phyloP scores from a whole-genome alignment of 92 coral and sea anemone species.

The Epizoanthus scotinus region DNA sequence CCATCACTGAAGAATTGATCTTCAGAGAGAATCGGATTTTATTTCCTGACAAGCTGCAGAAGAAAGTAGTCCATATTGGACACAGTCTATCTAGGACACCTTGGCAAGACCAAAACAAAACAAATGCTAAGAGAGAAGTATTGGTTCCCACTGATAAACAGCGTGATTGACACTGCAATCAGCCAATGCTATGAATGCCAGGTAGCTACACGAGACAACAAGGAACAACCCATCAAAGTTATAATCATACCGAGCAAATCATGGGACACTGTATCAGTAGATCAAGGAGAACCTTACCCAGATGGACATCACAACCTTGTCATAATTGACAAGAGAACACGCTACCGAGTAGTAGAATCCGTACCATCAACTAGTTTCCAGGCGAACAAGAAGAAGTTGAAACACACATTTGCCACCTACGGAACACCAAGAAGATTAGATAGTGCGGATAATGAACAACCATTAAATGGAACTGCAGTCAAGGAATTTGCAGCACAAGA shows the following conservation, averaged over 20 bases:
- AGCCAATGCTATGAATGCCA: slow-evolving; percentile 52
- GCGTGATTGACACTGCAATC: slow-evolving; percentile 54
- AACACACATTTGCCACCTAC: no score
- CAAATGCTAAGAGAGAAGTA: slow-evolving; percentile 53
- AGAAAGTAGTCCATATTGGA: slow-evolving; percentile 45
- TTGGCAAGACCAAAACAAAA: no score
- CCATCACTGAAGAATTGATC: background rate
- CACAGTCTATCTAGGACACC: slow-evolving; percentile 7
- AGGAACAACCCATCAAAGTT: slow-evolving; percentile 49
- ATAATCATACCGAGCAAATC: slow-evolving; percentile 49
- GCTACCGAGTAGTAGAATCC: background rate
- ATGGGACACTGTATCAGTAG: slow-evolving; percentile 47
- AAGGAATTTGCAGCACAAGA: no score
- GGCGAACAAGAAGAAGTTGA: no score
- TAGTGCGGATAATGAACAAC: no score
- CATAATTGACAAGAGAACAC: slow-evolving; percentile 51
- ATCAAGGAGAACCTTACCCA: slow-evolving; percentile 56
- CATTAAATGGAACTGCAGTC: no score
- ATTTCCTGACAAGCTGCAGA: slow-evolving; percentile 28
- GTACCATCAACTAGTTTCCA: no score
- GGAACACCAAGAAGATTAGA: no score
- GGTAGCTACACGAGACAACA: slow-evolving; percentile 37
- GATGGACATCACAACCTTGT: slow-evolving; percentile 61
- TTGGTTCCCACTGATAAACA: slow-evolving; percentile 63
- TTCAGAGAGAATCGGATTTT: background rate